Base-by-base conservation (phyloP, 1,140 invertebrate genomes). In the Cryptotermes secundus region DNA sequence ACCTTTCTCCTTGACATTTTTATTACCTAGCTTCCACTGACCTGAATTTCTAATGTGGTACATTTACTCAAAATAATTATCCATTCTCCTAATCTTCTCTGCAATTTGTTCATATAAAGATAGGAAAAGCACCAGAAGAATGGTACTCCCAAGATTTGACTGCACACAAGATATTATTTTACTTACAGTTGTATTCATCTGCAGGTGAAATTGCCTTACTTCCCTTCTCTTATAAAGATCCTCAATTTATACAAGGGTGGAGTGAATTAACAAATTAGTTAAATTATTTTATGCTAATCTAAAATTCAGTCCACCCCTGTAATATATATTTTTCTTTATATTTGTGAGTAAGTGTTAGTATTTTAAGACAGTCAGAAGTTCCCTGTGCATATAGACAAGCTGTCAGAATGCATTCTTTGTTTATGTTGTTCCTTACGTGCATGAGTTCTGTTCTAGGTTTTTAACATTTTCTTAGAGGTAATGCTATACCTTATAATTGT, bases 381-480 rank as follows among this genome's bases (percentile, higher is more conserved):
- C 26, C 19, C 59, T 31, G n/a, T 72, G 59, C 59, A 72, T 72
- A 72, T 31, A 31, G 26, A n/a, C 59, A 72, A 72, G 59, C 26
- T 72, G 26, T 72, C 59, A 72, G 59, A 72, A 72, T 72, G 59
- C 59, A 72, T 72, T 72, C 14, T 72, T 59, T 59, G 22, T 59
- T 72, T 72, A 59, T 72, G 26, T 72, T 72, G n/a, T 72, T 72
- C 59, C 16, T 72, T 72, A n/a, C 4, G 31, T 72, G 59, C 59
- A 72, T 72, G 59, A 31, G 59, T 72, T 72, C 31, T 72, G 26
- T 31, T 72, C 59, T 31, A 72, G 59, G 59, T 72, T 72, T 72
- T 72, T 31, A 72, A 72, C 31, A 72, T 3, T n/a, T 72, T 72
- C 31, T 26, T 72, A 72, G 59, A 72, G 59, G 59, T 26, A 31